A percentile compares a stretch with the other conserved stretches of the same genome.
These are phyloP conservation scores for Elymnias hypermnestra DNA, from an alignment of 1,140 invertebrate genomes.

Conservation along the genomic window DNA sequence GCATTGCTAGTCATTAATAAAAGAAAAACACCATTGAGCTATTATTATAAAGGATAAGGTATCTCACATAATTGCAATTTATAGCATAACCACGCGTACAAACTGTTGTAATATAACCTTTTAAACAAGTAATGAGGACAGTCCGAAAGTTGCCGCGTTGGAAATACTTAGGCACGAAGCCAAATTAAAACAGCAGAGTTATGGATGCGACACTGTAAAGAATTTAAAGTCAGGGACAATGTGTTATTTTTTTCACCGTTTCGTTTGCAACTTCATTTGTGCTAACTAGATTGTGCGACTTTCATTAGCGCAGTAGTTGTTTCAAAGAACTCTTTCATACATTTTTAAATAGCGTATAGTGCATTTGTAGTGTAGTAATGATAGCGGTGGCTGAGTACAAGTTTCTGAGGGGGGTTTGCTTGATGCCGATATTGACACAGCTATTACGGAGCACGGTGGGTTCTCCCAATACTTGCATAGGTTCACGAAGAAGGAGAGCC, in stretches of 20 bases:
- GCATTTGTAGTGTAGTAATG: too few relatives aligned
- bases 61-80: neutral
- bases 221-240: conserved; percentile 2
- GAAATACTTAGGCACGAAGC: conserved; percentile 19
- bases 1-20: too few relatives aligned
- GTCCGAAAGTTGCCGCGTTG: conserved; percentile 7
- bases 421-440: too few relatives aligned
- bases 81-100: neutral
- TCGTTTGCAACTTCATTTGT: neutral
- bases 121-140: conserved; percentile 7
- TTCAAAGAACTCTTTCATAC: too few relatives aligned
- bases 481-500: too few relatives aligned
- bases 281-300: neutral
- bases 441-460: too few relatives aligned
- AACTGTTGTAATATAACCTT: neutral
- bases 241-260: neutral
- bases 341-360: too few relatives aligned
- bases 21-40: too few relatives aligned
- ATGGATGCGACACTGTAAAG: conserved; percentile 10
- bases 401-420: too few relatives aligned
- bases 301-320: conserved; percentile 1
- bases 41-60: too few relatives aligned
- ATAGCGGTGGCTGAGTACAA: too few relatives aligned
- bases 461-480: too few relatives aligned
- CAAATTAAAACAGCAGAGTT: conserved; percentile 18